Evolutionary conservation across 2,113 vertebrate species (phyloP).

Genomic region (Agapornis roseicollis): DNA sequence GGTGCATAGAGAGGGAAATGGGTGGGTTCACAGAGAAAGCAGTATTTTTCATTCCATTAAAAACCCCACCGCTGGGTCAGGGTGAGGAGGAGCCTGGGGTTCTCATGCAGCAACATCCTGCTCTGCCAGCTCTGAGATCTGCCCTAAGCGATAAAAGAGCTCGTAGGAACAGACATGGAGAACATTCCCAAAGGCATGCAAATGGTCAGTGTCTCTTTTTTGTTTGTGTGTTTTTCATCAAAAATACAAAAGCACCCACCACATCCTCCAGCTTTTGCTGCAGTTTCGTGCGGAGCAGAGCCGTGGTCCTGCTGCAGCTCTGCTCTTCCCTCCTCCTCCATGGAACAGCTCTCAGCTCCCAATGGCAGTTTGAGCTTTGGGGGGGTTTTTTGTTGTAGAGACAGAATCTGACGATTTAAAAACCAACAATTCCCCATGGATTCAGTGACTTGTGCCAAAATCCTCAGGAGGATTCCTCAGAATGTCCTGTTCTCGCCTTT

Average conservation of each 20-base stretch:
- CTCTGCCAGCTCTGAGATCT: conserved; percentile 12
- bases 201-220: conserved; percentile 39
- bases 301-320: neutral
- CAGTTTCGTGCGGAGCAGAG: neutral
- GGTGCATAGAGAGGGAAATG: neutral
- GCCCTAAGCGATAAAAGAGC: conserved; percentile 30
- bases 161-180: conserved; percentile 27
- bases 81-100: conserved; percentile 4
- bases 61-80: neutral
- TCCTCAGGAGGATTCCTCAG: neutral
- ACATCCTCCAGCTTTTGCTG: neutral
- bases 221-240: conserved; percentile 7
- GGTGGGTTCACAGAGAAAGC: neutral
- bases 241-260: conserved; percentile 73
- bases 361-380: conserved; percentile 53
- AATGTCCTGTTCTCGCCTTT: neutral
- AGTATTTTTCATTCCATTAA: neutral
- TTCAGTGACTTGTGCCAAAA: neutral
- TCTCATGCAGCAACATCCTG: conserved; percentile 43
- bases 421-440: conserved; percentile 21
- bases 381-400: neutral
- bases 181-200: conserved; percentile 68
- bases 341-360: conserved; percentile 22
- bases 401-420: conserved; percentile 28
- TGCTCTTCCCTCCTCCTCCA: neutral